A percentile compares a stretch with the other conserved stretches of the same genome.
phyloP scores from a whole-genome alignment of 2,113 vertebrate genomes.

The Ptilonorhynchus violaceus region DNA sequence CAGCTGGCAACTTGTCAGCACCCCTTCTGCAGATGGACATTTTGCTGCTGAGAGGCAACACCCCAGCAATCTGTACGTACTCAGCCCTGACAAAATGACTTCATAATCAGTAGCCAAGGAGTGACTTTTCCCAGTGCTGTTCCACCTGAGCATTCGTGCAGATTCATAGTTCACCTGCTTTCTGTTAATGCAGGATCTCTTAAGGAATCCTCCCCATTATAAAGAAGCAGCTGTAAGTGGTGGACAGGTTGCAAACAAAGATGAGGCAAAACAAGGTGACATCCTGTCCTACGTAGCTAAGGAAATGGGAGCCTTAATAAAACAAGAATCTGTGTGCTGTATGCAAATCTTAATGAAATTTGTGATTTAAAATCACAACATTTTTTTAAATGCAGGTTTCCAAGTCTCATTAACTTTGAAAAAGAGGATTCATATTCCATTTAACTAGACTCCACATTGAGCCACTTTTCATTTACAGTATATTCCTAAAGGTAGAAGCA shows the following conservation, averaged over 20 bases:
- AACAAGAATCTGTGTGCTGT: neutral
- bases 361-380: slow-evolving; percentile 40
- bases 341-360: slow-evolving; percentile 20
- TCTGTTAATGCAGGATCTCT: neutral
- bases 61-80: neutral
- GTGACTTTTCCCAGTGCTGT: neutral
- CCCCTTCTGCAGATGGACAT: neutral
- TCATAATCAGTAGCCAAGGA: neutral
- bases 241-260: neutral
- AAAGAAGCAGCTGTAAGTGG: neutral
- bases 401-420: slow-evolving; percentile 70
- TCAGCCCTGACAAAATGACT: neutral
- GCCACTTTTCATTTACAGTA: slow-evolving; percentile 71
- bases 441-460: slow-evolving; percentile 71
- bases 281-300: neutral
- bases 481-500: slow-evolving; percentile 76
- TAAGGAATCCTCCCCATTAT: neutral
- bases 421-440: slow-evolving; percentile 67
- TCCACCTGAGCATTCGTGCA: neutral
- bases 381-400: slow-evolving; percentile 39
- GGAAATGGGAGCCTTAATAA: neutral
- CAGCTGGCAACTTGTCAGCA: slow-evolving; percentile 10
- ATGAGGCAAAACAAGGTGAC: neutral
- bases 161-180: neutral
- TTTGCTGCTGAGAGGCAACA: neutral